phyloP scores from a whole-genome alignment of 1,140 invertebrate genomes.

The Andrena cerasifolii region DNA sequence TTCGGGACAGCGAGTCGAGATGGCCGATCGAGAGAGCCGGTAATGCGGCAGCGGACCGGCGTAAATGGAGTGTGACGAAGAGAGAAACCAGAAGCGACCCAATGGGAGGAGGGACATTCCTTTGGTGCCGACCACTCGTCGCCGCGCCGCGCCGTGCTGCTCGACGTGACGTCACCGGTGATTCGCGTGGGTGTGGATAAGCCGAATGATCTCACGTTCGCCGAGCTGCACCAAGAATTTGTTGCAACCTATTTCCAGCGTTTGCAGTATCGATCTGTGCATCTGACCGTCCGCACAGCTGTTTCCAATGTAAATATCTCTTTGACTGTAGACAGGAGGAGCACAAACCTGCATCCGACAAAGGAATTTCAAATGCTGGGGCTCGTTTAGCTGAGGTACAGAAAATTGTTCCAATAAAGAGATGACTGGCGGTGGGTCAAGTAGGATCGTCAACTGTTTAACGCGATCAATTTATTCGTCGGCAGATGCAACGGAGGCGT shows the following conservation, averaged over 20 bases:
- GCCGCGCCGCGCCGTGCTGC: constrained; percentile 15
- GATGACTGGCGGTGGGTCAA: neutral
- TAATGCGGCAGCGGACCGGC: constrained; percentile 36
- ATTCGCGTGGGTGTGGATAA: constrained; percentile 55
- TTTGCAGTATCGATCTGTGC: neutral
- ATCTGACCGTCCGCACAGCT: too few species aligned
- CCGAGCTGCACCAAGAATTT: constrained; percentile 14
- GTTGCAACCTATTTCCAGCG: neutral
- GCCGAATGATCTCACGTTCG: constrained; percentile 62
- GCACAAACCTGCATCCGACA: too few species aligned
- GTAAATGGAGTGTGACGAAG: constrained; percentile 58
- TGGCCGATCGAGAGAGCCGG: constrained; percentile 18
- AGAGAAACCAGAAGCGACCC: constrained; percentile 62
- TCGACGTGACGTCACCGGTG: constrained; percentile 49
- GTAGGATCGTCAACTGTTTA: neutral
- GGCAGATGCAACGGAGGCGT: neutral
- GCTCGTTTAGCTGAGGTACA: too few species aligned
- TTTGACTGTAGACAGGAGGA: too few species aligned
- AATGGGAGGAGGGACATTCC: constrained; percentile 54
- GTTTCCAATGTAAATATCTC: neutral
- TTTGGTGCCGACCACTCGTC: constrained; percentile 39
- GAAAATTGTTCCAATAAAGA: too few species aligned
- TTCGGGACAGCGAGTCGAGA: constrained; percentile 26
- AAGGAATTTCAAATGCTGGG: too few species aligned
- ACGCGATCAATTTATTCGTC: neutral